Conservation (phyloP, 2,888 invertebrate genomes). For the Diabrotica balteata region DNA sequence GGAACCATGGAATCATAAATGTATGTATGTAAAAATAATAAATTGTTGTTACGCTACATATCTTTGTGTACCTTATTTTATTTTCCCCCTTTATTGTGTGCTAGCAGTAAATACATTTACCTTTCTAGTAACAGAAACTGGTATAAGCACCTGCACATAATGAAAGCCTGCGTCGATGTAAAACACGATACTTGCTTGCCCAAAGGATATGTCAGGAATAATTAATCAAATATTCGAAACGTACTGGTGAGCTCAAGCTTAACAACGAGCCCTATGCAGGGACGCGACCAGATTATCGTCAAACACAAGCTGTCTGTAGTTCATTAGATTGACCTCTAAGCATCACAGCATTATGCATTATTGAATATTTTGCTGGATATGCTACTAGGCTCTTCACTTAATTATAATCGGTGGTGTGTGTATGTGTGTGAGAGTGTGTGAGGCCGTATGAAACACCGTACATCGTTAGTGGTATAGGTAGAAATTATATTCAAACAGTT, state of each 20-base stretch:
- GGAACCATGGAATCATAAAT: too few species aligned
- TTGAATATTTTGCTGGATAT: constrained; percentile 6
- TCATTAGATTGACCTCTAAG: constrained; percentile 7
- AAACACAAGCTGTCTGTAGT: constrained; percentile 17
- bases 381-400: background rate
- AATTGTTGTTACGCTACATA: too few species aligned
- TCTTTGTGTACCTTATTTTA: too few species aligned
- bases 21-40: too few species aligned
- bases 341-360: background rate
- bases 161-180: background rate
- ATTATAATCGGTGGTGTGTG: background rate
- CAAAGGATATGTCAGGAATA: constrained; percentile 1
- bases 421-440: background rate
- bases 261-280: constrained; percentile 5
- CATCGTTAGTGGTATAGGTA: too few species aligned
- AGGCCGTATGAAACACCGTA: too few species aligned
- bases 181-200: background rate
- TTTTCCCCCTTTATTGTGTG: too few species aligned
- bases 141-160: too few species aligned
- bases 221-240: constrained; percentile 18
- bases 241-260: constrained; percentile 14
- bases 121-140: too few species aligned
- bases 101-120: too few species aligned
- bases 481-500: too few species aligned
- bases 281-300: constrained; percentile 10